phyloP scores from a whole-genome alignment of 2,888 invertebrate species.

The Branchellion lobata region DNA sequence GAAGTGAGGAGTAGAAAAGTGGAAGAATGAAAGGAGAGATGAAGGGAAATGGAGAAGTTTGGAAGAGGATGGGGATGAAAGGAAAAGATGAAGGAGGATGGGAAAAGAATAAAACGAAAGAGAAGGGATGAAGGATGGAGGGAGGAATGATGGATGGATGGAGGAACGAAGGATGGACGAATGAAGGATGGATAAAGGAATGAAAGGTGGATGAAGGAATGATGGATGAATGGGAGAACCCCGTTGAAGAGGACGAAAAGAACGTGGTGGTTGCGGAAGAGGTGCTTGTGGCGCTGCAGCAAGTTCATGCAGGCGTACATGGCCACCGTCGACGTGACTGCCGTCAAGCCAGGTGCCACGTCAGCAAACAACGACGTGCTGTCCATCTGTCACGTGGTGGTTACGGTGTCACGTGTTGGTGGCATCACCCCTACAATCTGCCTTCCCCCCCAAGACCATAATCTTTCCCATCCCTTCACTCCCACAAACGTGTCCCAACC shows the following conservation, averaged over 20 bases:
- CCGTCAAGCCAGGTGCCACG: background rate
- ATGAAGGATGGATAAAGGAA: no score
- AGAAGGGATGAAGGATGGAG: background rate
- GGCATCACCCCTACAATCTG: background rate
- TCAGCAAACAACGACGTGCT: conserved; percentile 6
- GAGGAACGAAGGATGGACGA: no score
- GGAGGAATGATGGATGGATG: background rate
- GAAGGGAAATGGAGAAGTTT: background rate
- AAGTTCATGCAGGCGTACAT: background rate
- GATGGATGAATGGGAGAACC: background rate
- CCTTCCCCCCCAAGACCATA: background rate
- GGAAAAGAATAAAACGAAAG: no score
- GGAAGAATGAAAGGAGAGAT: background rate
- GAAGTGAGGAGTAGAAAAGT: no score
- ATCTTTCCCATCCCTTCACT: no score
- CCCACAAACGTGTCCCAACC: no score
- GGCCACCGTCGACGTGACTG: background rate
- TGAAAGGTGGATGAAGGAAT: background rate
- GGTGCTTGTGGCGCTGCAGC: background rate
- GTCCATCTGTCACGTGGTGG: conserved; percentile 16
- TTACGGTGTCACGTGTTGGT: background rate
- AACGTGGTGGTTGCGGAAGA: background rate
- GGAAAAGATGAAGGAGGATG: no score
- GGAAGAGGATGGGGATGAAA: no score
- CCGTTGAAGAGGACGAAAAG: conserved; percentile 16